Conservation (phyloP, 2,797 vertebrate genomes). For the Anguilla marmorata region DNA sequence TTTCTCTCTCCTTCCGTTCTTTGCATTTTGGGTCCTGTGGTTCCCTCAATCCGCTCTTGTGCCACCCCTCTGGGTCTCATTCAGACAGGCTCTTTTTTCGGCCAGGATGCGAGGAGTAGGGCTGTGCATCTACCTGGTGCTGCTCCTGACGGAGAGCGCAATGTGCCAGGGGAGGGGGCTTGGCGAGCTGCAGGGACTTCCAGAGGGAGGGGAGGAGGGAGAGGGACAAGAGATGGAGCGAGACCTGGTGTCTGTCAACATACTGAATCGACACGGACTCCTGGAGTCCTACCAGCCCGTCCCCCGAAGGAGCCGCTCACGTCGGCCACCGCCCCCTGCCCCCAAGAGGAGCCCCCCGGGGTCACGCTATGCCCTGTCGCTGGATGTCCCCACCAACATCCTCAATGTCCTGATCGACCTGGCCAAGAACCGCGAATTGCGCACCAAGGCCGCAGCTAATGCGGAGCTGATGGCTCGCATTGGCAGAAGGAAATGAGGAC, state of each 20-base stretch:
- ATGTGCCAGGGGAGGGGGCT: conserved; percentile 7
- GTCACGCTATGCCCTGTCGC: conserved; percentile 63
- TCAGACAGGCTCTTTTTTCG: neutral
- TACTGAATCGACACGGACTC: neutral
- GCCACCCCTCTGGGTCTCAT: neutral
- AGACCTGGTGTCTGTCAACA: conserved; percentile 14
- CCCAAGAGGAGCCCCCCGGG: conserved; percentile 63
- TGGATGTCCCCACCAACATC: conserved; percentile 48
- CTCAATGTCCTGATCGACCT: conserved; percentile 79
- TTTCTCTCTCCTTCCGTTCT: neutral
- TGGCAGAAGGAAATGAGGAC: conserved; percentile 72
- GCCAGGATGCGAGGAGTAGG: neutral
- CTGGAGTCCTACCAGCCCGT: neutral
- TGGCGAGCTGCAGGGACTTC: neutral
- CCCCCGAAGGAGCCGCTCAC: neutral
- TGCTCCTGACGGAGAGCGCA: neutral
- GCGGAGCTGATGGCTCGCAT: conserved; percentile 81
- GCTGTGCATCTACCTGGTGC: conserved; percentile 19
- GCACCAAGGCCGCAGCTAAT: conserved; percentile 78
- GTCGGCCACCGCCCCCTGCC: neutral
- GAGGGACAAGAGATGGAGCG: neutral
- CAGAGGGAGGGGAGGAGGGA: neutral
- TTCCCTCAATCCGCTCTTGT: neutral
- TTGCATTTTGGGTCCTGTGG: neutral
- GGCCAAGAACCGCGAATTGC: conserved; percentile 81